phyloP scores from a whole-genome alignment of 2,797 vertebrate species.

The Ctenochaetus hawaiiensis region DNA sequence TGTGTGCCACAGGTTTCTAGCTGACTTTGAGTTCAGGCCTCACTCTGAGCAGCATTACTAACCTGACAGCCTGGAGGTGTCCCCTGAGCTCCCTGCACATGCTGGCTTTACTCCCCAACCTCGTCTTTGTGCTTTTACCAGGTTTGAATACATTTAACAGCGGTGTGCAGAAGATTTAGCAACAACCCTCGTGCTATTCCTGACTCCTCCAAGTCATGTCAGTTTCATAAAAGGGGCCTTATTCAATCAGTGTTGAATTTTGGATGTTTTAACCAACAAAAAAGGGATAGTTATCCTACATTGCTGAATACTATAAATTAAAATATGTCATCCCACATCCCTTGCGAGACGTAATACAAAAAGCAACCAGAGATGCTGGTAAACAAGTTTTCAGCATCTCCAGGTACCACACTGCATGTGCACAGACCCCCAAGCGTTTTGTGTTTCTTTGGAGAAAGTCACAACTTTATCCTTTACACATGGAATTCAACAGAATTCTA shows the following conservation, averaged over 20 bases:
- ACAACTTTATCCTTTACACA: background rate
- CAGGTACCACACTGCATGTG: background rate
- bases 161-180: conserved; percentile 1
- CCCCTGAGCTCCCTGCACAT: conserved; percentile 26
- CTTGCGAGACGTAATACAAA: background rate
- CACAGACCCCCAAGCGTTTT: background rate
- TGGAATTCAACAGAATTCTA: conserved; percentile 5
- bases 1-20: conserved; percentile 39
- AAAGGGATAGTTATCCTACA: background rate
- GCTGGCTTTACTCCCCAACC: conserved; percentile 10
- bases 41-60: conserved; percentile 33
- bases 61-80: conserved; percentile 31
- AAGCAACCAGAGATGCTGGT: background rate
- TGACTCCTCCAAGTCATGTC: background rate
- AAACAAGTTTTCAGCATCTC: background rate
- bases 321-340: background rate
- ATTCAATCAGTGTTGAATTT: background rate
- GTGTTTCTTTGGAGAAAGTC: background rate
- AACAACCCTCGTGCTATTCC: background rate
- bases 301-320: background rate
- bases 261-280: background rate
- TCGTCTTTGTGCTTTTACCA: conserved; percentile 6
- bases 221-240: background rate
- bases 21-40: conserved; percentile 41
- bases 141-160: conserved; percentile 25